A percentile compares a stretch with the other conserved stretches of the same genome.
Conservation (phyloP, 2,113 vertebrate genomes). For the Daboia siamensis region DNA sequence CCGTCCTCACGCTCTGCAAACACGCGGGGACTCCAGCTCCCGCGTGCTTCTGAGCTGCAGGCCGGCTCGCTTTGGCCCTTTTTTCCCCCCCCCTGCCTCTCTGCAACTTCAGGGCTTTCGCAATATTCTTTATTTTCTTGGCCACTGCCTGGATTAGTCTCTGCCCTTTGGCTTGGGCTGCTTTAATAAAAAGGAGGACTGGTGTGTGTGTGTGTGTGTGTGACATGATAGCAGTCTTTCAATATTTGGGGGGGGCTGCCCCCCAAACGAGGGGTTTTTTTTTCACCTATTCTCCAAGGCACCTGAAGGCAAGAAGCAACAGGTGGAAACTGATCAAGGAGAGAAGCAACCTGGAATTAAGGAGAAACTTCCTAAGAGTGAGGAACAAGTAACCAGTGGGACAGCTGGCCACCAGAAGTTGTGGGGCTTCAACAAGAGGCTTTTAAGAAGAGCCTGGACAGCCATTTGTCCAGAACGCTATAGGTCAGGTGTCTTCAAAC, state of each 20-base stretch:
- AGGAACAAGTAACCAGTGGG: too few species aligned
- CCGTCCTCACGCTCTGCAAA: not conserved
- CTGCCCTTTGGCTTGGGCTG: not conserved
- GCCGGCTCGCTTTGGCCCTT: not conserved
- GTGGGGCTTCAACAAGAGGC: not conserved
- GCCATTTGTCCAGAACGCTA: too few species aligned
- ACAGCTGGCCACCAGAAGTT: not conserved
- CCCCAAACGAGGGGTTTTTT: too few species aligned
- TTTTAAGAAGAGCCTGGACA: too few species aligned
- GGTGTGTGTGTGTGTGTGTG: too few species aligned
- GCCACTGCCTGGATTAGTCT: not conserved
- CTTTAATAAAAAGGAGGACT: too few species aligned
- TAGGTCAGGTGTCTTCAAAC: too few species aligned
- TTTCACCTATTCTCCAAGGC: not conserved
- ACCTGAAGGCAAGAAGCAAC: not conserved
- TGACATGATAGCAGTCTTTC: fast-evolving
- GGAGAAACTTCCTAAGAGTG: not conserved
- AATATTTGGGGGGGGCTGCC: not conserved
- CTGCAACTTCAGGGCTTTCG: not conserved
- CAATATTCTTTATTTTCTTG: not conserved
- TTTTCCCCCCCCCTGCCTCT: not conserved
- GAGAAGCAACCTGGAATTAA: too few species aligned
- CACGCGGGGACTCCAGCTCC: not conserved
- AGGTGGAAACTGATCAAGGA: not conserved
- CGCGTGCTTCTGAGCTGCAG: not conserved